A percentile compares a stretch with the other conserved stretches of the same genome.
phyloP scores from a whole-genome alignment of 2,797 vertebrate species.

The Leuciscus waleckii region DNA sequence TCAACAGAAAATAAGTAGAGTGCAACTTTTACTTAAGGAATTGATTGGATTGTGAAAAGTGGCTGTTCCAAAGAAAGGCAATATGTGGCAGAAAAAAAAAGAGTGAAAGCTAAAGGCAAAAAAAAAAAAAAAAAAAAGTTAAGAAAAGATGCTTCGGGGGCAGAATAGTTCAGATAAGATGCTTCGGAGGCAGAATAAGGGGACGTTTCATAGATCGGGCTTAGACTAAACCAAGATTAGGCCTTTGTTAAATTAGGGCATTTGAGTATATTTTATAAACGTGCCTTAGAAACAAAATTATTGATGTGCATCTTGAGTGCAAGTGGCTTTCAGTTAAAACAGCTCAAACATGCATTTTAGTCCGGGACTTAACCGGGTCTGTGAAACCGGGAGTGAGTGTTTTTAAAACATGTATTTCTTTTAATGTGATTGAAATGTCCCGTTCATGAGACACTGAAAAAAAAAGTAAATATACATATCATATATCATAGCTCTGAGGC shows the following conservation, averaged over 20 bases:
- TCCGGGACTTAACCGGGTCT: too few species aligned
- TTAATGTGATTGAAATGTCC: neutral
- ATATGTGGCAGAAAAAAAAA: neutral
- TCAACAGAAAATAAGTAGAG: neutral
- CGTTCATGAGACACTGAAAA: neutral
- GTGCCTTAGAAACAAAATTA: too few species aligned
- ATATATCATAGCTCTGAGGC: too few species aligned
- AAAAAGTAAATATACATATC: neutral
- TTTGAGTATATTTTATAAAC: too few species aligned
- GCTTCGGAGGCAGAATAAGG: neutral
- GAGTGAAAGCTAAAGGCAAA: neutral
- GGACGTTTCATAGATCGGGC: neutral
- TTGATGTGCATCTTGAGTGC: too few species aligned
- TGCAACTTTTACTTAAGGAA: neutral
- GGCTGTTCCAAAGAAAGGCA: neutral
- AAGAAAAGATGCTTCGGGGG: neutral
- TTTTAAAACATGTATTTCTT: too few species aligned
- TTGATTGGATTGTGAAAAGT: constrained; percentile 8
- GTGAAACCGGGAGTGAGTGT: too few species aligned
- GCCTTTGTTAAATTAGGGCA: too few species aligned
- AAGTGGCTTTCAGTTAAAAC: too few species aligned
- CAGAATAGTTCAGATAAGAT: neutral
- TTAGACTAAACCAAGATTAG: too few species aligned
- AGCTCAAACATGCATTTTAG: too few species aligned
- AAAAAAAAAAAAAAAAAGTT: too few species aligned